A percentile compares a stretch with the other conserved stretches of the same genome.
Conservation (phyloP, 1,140 invertebrate genomes). For the Bombus breviceps region DNA sequence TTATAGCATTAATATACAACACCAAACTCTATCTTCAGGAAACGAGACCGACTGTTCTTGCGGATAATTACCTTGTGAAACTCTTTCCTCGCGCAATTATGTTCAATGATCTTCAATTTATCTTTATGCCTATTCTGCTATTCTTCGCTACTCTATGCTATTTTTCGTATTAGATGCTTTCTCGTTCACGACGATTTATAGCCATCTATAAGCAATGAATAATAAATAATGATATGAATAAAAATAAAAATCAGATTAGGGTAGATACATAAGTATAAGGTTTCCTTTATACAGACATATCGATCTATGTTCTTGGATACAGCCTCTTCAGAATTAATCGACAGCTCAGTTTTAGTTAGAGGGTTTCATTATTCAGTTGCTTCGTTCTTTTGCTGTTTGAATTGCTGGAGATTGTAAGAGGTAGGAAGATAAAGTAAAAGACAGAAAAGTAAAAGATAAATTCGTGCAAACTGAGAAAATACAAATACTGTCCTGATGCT, state of each 20-base stretch:
- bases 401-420: background rate
- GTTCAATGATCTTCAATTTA: background rate
- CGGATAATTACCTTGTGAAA: conserved; percentile 56
- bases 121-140: background rate
- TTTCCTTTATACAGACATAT: background rate
- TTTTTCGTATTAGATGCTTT: background rate
- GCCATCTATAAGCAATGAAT: background rate
- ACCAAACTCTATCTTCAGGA: conserved; percentile 48
- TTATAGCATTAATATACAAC: conserved; percentile 69
- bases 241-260: background rate
- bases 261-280: background rate
- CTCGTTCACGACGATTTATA: background rate
- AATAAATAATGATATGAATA: background rate
- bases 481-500: no score
- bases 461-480: no score
- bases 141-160: no score
- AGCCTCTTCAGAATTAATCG: background rate
- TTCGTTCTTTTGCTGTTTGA: background rate
- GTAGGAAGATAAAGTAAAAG: no score
- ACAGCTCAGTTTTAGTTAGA: background rate
- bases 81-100: conserved; percentile 42
- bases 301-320: background rate
- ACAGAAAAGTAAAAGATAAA: no score
- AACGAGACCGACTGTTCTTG: conserved; percentile 61
- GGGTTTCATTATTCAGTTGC: background rate